Conservation (phyloP, 1,140 invertebrate species). For the Rhopalosiphum maidis region DNA sequence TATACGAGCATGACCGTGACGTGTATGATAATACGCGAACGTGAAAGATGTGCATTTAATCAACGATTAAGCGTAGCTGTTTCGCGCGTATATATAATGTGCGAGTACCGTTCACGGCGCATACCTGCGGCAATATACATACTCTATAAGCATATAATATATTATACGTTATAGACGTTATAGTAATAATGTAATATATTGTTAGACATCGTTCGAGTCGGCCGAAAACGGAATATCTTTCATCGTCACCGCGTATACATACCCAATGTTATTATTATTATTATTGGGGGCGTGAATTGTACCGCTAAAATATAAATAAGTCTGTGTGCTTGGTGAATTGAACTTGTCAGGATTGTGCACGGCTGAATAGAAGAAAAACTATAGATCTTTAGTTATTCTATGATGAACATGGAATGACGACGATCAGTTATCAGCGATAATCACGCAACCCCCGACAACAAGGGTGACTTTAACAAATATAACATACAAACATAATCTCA, state of each 20-base stretch:
- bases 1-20: conserved; percentile 1
- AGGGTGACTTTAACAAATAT: no score
- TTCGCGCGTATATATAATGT: background rate
- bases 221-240: conserved; percentile 7
- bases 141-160: background rate
- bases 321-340: background rate
- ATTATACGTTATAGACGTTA: background rate
- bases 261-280: background rate
- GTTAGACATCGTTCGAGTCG: background rate
- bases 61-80: conserved; percentile 12
- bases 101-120: background rate
- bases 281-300: background rate
- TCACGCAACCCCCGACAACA: no score
- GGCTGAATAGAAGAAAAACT: no score
- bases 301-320: background rate
- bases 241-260: background rate
- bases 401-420: no score
- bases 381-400: no score
- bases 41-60: background rate
- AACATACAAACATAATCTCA: no score
- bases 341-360: background rate
- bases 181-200: background rate
- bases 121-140: background rate
- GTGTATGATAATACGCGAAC: background rate
- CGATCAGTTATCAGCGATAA: no score